These are phyloP conservation scores for Calycopis cecrops DNA, from an alignment of 1,140 invertebrate species.

Conservation along the genomic window DNA sequence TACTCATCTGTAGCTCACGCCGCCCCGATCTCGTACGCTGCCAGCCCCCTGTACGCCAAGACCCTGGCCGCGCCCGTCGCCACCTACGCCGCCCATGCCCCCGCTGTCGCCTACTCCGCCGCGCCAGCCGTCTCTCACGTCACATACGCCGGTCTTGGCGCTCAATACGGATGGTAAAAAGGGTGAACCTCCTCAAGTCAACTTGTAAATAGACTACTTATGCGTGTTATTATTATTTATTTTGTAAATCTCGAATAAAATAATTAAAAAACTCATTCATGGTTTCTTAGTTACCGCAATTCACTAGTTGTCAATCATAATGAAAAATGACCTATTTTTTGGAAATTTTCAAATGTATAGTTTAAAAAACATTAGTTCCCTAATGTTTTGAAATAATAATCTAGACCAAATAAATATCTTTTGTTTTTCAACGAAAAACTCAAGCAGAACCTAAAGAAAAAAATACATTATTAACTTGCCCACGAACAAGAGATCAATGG, in stretches of 20 bases:
- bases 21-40: slow-evolving; percentile 14
- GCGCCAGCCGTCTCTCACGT: slow-evolving; percentile 47
- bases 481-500: no score
- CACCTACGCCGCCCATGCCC: slow-evolving; percentile 26
- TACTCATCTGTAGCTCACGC: slow-evolving; percentile 32
- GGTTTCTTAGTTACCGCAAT: neutral
- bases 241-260: slow-evolving; percentile 5
- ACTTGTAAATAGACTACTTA: neutral
- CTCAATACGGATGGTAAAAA: slow-evolving; percentile 37
- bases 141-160: slow-evolving; percentile 42
- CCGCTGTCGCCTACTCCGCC: slow-evolving; percentile 39
- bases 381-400: no score
- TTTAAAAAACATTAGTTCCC: no score
- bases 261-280: neutral
- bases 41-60: slow-evolving; percentile 22
- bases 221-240: neutral
- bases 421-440: no score
- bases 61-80: slow-evolving; percentile 28
- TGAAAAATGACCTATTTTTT: neutral
- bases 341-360: no score
- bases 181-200: neutral
- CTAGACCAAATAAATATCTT: no score
- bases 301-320: neutral
- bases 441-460: no score
- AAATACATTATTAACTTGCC: no score